Conservation (phyloP, 2,888 invertebrate genomes). For the Blomia tropicalis region DNA sequence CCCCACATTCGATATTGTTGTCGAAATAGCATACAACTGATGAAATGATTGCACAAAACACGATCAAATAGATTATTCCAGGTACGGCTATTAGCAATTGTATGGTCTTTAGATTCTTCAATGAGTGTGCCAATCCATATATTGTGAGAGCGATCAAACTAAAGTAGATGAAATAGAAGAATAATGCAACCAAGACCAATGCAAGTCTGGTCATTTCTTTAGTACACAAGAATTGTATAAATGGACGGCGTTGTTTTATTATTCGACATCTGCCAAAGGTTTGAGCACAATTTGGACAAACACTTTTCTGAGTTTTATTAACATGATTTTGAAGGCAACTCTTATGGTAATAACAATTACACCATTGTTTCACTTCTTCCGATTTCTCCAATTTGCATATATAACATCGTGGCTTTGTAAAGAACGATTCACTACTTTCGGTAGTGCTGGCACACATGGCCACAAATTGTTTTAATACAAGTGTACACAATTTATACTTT, state of each 20-base stretch:
- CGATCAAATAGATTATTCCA: background rate
- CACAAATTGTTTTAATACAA: too few relatives aligned
- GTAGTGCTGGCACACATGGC: background rate
- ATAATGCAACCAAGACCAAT: background rate
- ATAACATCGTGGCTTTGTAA: background rate
- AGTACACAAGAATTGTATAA: slow-evolving; percentile 3
- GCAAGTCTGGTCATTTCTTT: background rate
- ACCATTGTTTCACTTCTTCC: background rate
- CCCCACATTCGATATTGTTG: background rate
- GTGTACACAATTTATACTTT: too few relatives aligned
- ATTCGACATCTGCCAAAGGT: background rate
- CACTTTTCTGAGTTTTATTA: background rate
- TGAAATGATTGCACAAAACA: background rate
- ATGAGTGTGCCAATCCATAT: background rate
- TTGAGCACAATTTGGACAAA: background rate
- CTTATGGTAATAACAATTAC: background rate
- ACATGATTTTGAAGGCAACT: background rate
- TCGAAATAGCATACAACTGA: background rate
- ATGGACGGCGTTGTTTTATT: background rate
- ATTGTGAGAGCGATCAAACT: background rate
- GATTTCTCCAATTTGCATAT: background rate
- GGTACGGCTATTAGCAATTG: background rate
- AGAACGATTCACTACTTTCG: too few relatives aligned
- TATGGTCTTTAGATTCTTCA: background rate
- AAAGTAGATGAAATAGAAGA: background rate